phyloP scores from a whole-genome alignment of 2,888 invertebrate genomes.

The Drosophila siamana region DNA sequence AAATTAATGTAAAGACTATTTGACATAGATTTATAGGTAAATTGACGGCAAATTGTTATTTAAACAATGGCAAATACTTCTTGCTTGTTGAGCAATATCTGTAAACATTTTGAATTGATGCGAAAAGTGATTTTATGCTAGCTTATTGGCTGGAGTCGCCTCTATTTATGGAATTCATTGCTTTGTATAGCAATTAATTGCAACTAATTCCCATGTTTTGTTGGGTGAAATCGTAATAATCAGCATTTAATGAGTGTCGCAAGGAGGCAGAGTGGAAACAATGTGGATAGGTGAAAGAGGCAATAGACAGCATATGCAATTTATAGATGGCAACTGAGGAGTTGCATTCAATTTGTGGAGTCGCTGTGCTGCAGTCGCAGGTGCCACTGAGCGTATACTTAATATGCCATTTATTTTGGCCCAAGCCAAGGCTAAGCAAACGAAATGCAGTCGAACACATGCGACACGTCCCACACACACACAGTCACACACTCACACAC shows the following conservation, averaged over 20 bases:
- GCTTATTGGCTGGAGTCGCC: too few species aligned
- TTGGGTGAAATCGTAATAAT: neutral
- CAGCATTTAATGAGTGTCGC: neutral
- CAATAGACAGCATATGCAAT: conserved; percentile 17
- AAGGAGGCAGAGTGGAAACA: neutral
- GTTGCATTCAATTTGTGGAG: conserved; percentile 41
- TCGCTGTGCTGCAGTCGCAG: conserved; percentile 54
- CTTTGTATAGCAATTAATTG: neutral
- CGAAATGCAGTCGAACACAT: conserved; percentile 61
- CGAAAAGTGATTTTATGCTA: too few species aligned
- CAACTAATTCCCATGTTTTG: neutral
- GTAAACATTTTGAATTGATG: too few species aligned
- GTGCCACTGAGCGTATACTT: conserved; percentile 75
- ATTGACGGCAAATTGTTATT: too few species aligned
- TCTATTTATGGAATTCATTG: too few species aligned
- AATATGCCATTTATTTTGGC: conserved; percentile 77
- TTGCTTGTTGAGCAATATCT: too few species aligned
- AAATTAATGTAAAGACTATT: too few species aligned
- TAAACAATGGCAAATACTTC: too few species aligned
- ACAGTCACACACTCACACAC: conserved; percentile 21
- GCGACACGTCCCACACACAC: conserved; percentile 46
- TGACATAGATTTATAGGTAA: too few species aligned
- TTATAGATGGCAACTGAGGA: conserved; percentile 11
- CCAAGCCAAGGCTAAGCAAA: conserved; percentile 64
- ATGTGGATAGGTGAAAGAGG: neutral